A percentile compares a stretch with the other conserved stretches of the same genome.
phyloP scores from a whole-genome alignment of 2,113 vertebrate genomes.

The Aspidoscelis tigris region DNA sequence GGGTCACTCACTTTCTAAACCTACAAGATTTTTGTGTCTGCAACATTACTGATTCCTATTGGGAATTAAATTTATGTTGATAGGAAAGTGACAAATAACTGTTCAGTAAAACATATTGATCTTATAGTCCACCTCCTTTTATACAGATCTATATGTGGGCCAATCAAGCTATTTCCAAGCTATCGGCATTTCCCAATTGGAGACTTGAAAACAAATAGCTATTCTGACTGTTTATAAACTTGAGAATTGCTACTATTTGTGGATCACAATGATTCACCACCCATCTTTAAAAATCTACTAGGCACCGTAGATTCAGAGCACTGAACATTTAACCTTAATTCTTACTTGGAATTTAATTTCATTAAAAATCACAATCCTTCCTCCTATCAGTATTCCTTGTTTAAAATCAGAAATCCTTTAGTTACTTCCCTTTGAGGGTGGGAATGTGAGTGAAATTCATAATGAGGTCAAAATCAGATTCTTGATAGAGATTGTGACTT shows the following conservation, averaged over 20 bases:
- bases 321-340: background rate
- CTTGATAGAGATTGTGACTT: background rate
- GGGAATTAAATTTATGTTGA: slow-evolving; percentile 32
- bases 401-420: background rate
- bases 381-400: background rate
- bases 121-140: slow-evolving; percentile 38
- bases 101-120: slow-evolving; percentile 13
- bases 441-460: background rate
- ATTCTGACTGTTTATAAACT: slow-evolving; percentile 15
- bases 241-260: slow-evolving; percentile 7
- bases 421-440: background rate
- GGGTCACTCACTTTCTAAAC: slow-evolving; percentile 26
- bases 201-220: slow-evolving; percentile 15
- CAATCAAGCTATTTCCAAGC: slow-evolving; percentile 40
- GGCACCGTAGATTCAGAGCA: background rate
- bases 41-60: background rate
- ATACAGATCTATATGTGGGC: slow-evolving; percentile 27
- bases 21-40: slow-evolving; percentile 18
- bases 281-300: background rate
- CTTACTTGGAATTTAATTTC: background rate
- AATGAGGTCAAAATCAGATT: background rate
- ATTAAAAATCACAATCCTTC: background rate
- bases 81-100: background rate
- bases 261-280: background rate
- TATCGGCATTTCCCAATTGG: slow-evolving; percentile 29